Conservation (phyloP, 2,888 invertebrate species). For the Drosophila robusta region DNA sequence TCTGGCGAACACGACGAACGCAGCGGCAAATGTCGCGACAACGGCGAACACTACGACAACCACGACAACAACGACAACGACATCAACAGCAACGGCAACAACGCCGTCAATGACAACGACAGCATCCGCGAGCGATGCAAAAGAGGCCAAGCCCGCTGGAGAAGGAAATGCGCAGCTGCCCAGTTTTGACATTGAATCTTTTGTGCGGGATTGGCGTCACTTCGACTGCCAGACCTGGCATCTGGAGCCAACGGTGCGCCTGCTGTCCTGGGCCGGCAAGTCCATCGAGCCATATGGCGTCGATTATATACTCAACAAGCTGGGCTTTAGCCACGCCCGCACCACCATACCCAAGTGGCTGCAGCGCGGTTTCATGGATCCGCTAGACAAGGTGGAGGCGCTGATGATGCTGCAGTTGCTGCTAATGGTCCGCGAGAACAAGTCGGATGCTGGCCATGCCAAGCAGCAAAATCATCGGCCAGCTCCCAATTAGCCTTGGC, state of each 20-base stretch:
- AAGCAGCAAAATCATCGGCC: slow-evolving; percentile 64
- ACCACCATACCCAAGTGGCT: slow-evolving; percentile 99
- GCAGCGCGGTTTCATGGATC: slow-evolving; percentile 99
- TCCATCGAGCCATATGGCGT: slow-evolving; percentile 99
- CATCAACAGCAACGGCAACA: slow-evolving; percentile 31
- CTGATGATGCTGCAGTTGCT: slow-evolving; percentile 91
- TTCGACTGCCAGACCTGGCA: slow-evolving; percentile 98
- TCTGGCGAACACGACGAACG: slow-evolving; percentile 43
- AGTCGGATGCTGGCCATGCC: slow-evolving; percentile 66
- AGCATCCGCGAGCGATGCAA: slow-evolving; percentile 27
- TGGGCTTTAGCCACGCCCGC: slow-evolving; percentile 98
- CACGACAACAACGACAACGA: slow-evolving; percentile 12
- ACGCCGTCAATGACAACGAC: slow-evolving; percentile 20
- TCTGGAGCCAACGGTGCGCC: slow-evolving; percentile 95
- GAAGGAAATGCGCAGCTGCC: slow-evolving; percentile 52
- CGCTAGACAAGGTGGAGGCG: slow-evolving; percentile 95
- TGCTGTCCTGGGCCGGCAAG: slow-evolving; percentile 96
- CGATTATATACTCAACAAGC: slow-evolving; percentile 98
- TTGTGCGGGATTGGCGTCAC: slow-evolving; percentile 94
- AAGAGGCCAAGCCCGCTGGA: slow-evolving; percentile 25
- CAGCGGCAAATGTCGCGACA: slow-evolving; percentile 38
- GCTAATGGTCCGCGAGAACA: slow-evolving; percentile 86
- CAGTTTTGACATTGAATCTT: slow-evolving; percentile 87
- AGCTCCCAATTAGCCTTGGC: slow-evolving; percentile 51
- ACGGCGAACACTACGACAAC: slow-evolving; percentile 18